Evolutionary conservation across 2,113 vertebrate species (phyloP).

Genomic region (Calyptomena viridis): DNA sequence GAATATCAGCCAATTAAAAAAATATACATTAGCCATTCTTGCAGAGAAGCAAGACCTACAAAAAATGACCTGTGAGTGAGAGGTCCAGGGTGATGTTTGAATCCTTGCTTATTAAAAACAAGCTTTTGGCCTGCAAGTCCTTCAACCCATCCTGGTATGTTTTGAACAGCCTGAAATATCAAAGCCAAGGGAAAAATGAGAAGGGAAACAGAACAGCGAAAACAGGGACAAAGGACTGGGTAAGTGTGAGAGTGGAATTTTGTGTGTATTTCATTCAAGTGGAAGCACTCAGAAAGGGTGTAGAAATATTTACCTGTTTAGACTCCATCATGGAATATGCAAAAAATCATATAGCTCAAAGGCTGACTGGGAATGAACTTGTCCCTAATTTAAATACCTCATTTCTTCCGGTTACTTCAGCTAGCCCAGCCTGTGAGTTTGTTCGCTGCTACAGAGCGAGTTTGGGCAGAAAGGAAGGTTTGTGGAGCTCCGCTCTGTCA

Average conservation of each 20-base stretch:
- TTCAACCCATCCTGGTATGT: not conserved
- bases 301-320: not conserved
- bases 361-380: not conserved
- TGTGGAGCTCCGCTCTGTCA: not conserved
- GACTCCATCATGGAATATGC: not conserved
- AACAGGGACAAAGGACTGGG: not conserved
- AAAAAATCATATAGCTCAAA: not conserved
- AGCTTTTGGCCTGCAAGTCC: not conserved
- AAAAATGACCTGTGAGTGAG: rapidly evolving
- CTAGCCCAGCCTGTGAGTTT: not conserved
- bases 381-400: not conserved
- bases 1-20: not conserved
- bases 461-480: not conserved
- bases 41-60: not conserved
- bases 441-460: not conserved
- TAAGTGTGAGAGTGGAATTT: not conserved
- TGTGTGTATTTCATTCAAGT: not conserved
- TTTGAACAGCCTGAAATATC: not conserved
- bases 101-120: not conserved
- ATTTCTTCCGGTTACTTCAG: not conserved
- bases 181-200: not conserved
- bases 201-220: not conserved
- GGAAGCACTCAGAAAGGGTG: not conserved
- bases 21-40: not conserved
- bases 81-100: not conserved